Base-by-base conservation (phyloP, 2,113 vertebrate species). In the Phrynosoma platyrhinos region DNA sequence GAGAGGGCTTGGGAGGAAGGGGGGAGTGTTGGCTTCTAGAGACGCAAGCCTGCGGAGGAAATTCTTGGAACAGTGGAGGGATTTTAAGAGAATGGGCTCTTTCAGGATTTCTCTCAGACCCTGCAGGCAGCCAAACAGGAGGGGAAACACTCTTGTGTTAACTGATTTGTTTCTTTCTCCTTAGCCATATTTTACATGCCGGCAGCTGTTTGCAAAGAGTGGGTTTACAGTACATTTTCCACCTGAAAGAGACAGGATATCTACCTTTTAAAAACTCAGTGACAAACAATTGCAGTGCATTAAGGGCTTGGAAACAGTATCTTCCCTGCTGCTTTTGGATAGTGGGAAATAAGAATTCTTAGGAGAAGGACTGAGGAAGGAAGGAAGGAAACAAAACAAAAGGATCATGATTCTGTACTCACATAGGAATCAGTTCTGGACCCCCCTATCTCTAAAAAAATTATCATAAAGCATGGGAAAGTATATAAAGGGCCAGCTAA, bases 81-180 rank as follows among this genome's bases (percentile, higher is more conserved):
- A 58, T 21, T 83, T 36, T 36, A 58, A 83, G 79, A 90, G 89
- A 90, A 90, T 90, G 84, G 75, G 75, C 62, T 86, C 84, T 82
- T 86, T 90, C 80, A 86, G 78, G 66, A 53, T 64, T 3, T 86
- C n/a, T 27, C 21, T 68, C 78, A 76, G 86, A 76, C 62, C 72
- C 84, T 83, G 32, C 84, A 78, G 72, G 72, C 88, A 86, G 84
- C 84, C 79, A 86, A 82, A 68, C 21, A 42, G 71, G 62, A 55
- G 13, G 27, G 36, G n/a, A 27, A 66, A 69, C 21, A 27, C 62
- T 82, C 74, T 72, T 76, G 58, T 83, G 42, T 69, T 88, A 77
- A 83, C 36, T 53, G 62, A 55, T 83, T 36, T 47, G 79, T 47
- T 84, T 84, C 66, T 83, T 71, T 79, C 30, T 75, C 23, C 55